Conservation (phyloP, 2,113 vertebrate genomes). For the Eudyptes chrysolophus region DNA sequence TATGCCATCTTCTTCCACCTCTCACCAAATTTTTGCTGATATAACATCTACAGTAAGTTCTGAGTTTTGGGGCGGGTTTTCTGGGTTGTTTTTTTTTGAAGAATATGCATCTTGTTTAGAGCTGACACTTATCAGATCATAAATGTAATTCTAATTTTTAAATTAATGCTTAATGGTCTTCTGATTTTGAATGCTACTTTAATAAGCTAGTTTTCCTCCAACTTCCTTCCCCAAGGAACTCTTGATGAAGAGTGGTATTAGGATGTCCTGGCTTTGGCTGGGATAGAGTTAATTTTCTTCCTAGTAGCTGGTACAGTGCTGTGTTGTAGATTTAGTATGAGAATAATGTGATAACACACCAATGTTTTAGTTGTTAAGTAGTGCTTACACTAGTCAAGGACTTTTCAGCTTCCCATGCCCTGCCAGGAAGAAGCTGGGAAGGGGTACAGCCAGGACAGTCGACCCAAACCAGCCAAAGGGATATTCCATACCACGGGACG, state of each 20-base stretch:
- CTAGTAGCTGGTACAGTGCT: too few species aligned
- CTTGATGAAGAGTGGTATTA: not conserved
- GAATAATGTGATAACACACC: too few species aligned
- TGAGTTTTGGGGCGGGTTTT: not conserved
- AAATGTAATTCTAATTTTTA: not conserved
- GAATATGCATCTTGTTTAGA: not conserved
- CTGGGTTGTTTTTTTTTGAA: not conserved
- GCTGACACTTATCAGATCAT: not conserved
- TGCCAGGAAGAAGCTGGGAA: too few species aligned
- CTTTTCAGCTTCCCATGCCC: too few species aligned
- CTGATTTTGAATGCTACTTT: not conserved
- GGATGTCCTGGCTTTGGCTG: too few species aligned
- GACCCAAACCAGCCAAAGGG: too few species aligned
- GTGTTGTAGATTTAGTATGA: too few species aligned
- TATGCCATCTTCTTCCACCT: not conserved
- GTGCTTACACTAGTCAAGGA: too few species aligned
- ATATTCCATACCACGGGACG: too few species aligned
- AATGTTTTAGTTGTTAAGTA: too few species aligned
- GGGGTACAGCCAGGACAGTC: too few species aligned
- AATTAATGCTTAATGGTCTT: not conserved
- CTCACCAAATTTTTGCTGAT: not conserved
- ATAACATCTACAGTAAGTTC: not conserved
- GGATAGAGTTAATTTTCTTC: too few species aligned
- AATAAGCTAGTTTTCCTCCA: not conserved
- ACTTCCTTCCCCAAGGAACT: not conserved